These are phyloP conservation scores for Pseudoatta argentina DNA, from an alignment of 1,140 invertebrate species.

Conservation along the genomic window DNA sequence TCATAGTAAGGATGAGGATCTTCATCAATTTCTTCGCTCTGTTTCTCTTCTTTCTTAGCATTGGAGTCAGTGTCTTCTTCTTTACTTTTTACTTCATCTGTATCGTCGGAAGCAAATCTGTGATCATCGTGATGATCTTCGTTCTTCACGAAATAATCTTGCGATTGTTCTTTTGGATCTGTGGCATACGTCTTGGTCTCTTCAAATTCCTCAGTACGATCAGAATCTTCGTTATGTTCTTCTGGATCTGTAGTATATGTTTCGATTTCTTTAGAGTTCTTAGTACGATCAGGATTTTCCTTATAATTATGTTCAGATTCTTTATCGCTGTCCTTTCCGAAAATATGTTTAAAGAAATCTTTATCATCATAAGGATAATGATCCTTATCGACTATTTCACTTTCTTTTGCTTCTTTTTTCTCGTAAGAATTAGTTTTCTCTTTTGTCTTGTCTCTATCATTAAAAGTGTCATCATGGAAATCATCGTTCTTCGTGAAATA, in stretches of 20 bases:
- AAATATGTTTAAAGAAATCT: slow-evolving; percentile 45
- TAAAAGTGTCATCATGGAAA: neutral
- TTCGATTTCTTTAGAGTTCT: neutral
- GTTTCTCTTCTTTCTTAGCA: slow-evolving; percentile 17
- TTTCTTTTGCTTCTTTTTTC: slow-evolving; percentile 20
- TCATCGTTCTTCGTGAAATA: slow-evolving; percentile 28
- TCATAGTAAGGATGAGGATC: slow-evolving; percentile 39
- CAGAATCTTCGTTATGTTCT: neutral
- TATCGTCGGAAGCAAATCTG: neutral
- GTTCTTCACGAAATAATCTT: slow-evolving; percentile 13
- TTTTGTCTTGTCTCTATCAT: neutral
- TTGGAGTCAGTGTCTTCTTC: neutral
- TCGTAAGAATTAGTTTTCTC: neutral
- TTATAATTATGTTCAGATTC: neutral
- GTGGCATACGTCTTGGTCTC: neutral
- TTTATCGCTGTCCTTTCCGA: neutral
- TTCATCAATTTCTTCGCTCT: neutral
- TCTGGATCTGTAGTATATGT: neutral
- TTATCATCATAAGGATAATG: slow-evolving; percentile 51
- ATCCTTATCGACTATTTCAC: neutral
- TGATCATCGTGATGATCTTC: neutral
- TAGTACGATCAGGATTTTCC: neutral
- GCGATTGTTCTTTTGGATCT: neutral
- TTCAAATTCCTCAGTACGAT: neutral
- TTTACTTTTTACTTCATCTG: neutral